Conservation (phyloP, 23 tunicate species). For the Phallusia fumigata region DNA sequence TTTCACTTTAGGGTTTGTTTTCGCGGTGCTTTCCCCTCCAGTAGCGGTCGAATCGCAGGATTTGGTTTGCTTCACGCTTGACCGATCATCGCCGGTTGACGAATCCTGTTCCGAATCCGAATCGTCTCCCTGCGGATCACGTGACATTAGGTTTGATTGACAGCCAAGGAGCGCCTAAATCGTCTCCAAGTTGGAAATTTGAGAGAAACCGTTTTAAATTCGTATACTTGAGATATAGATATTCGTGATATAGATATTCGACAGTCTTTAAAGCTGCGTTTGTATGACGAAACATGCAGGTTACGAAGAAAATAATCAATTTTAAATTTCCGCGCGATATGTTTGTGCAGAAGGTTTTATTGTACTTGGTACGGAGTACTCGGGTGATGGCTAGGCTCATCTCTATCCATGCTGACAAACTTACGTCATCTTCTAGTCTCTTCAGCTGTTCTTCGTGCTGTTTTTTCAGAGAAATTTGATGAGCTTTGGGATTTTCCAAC, state of each 20-base stretch:
- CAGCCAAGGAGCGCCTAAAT: too few relatives aligned
- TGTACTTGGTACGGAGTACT: too few relatives aligned
- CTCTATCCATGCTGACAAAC: neutral
- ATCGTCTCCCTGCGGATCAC: neutral
- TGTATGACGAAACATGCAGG: too few relatives aligned
- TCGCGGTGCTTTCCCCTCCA: neutral
- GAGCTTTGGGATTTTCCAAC: slow-evolving; percentile 80
- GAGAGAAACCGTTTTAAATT: too few relatives aligned
- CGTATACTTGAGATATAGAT: too few relatives aligned
- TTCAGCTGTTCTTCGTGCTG: slow-evolving; percentile 65
- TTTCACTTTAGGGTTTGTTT: neutral
- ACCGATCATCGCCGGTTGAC: neutral
- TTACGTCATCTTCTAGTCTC: slow-evolving; percentile 66
- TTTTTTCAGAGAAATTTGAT: slow-evolving; percentile 46
- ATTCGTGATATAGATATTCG: too few relatives aligned
- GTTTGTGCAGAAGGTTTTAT: too few relatives aligned
- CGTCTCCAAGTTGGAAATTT: too few relatives aligned
- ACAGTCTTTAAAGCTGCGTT: too few relatives aligned
- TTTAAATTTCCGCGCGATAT: too few relatives aligned
- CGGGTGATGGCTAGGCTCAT: neutral
- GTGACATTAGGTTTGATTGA: too few relatives aligned
- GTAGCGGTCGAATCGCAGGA: neutral
- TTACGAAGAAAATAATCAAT: too few relatives aligned
- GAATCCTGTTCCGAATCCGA: neutral
- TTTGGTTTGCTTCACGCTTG: neutral